Evolutionary conservation across 2,113 vertebrate species (phyloP), one percentile per base, ranked within the genome.

Genomic region (Glaucomys volans): DNA sequence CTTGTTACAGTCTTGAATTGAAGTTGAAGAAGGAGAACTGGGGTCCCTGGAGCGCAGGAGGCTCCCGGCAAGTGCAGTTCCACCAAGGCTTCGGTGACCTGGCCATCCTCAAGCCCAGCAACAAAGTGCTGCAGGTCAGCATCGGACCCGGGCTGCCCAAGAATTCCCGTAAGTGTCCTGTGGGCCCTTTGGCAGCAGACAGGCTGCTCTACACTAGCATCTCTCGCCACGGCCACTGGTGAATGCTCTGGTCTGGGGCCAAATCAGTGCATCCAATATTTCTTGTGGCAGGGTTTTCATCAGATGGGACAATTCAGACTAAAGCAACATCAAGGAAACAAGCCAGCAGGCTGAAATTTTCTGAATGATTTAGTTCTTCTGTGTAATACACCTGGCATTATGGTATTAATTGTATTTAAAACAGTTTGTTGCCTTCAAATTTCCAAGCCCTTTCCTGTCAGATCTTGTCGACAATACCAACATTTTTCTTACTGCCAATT

Each of bases 11-110:
- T 98, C 99, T 99, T 98, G 99, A 99, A 97, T 94, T 99, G 98
- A 99, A 99, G 97, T 97, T 99, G 98, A 99, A 99, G 97, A 99
- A 99, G 98, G 99, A 99, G 98, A 99, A 98, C 93, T 99, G 99
- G 99, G 99, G 99, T 9, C 99, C 99, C 62, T 98, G 99, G 99
- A 99, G 99, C 44, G 99, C 99, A 0, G 99, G 98, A 11, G 99
- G 99, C 35, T 99, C 99, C 84, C 98, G 99, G 47, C 99, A 99
- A 98, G 99, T 99, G 81, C 98, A 99, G 62, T 99, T 99, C 83
- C 97, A 99, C 44, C 99, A 99, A 96, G 99, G 99, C 91, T 99
- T 99, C 72, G 99, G 99, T 7, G 99, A 99, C 40, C 54, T 97
- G 91, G 99, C 99, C 32, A 57, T 99, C 24, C 98, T 99, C 94